Base-by-base conservation (phyloP, 2,888 invertebrate genomes). In the Leuctra nigra region DNA sequence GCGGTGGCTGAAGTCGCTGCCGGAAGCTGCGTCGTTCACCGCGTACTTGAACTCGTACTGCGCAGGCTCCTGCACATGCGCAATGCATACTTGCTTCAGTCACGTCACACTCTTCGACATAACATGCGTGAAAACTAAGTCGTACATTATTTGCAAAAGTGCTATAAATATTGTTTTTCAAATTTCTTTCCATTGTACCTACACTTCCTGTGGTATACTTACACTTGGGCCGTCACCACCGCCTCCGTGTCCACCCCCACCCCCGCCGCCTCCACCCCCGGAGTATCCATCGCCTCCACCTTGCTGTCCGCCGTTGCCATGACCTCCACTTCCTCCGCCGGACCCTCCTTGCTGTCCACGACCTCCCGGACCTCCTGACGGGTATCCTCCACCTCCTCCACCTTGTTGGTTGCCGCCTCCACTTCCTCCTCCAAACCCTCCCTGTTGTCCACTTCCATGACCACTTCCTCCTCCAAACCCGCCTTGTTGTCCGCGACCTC, bases 41-140 rank as follows among this genome's bases (percentile, higher is more conserved):
- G 59, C 63, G 54, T 63, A 63, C 41, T 54, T 44, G 59, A 61
- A 63, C 41, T 61, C 58, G 53, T 61, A 63, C 35, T 58, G 58
- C 35, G 59, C 61, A 9, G 61, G 61, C 23, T 53, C 61, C 63
- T 63, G 59, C 3, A 46, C 11, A 18, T 14, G 36, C n/a, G 4
- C 13, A 4, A 20, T 39, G 39, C 39, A 18, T 39, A 39, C 39
- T 13, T 39, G 39, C 39, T 2, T 4, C 13, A 20, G 4, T 20
- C 2, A 20, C 39, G 39, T 7, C n/a, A 20, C 39, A 16, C 7
- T 39, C 39, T 39, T n/a, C n/a, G n/a, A n/a, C n/a, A n/a, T n/a
- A n/a, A n/a, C n/a, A n/a, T n/a, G n/a, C n/a, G n/a, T n/a, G n/a
- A n/a, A n/a, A n/a, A n/a, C n/a, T n/a, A n/a, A n/a, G n/a, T n/a